Evolutionary conservation across 2,888 invertebrate genomes (phyloP).

Genomic region (Eledona agricola): DNA sequence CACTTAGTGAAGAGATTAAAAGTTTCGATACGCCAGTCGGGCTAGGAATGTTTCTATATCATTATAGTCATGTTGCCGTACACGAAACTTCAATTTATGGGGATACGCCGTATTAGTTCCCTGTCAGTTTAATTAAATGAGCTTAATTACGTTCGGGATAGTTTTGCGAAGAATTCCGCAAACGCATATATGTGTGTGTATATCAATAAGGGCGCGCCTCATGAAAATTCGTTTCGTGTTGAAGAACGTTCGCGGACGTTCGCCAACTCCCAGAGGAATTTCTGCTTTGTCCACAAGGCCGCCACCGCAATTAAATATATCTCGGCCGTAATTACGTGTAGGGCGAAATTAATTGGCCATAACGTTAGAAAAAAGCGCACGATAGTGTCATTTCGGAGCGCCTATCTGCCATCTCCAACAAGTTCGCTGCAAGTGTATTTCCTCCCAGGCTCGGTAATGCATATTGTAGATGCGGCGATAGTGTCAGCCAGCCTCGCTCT

Average conservation of each 20-base stretch:
- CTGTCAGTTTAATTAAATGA: slow-evolving; percentile 62
- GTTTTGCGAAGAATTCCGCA: slow-evolving; percentile 60
- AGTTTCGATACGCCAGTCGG: slow-evolving; percentile 47
- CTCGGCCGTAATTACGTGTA: slow-evolving; percentile 58
- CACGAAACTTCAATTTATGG: slow-evolving; percentile 62
- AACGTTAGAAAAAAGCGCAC: slow-evolving; percentile 34
- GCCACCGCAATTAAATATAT: slow-evolving; percentile 59
- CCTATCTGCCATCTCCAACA: slow-evolving; percentile 55
- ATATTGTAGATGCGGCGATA: slow-evolving; percentile 52
- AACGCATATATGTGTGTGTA: too few species aligned
- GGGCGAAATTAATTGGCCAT: slow-evolving; percentile 39
- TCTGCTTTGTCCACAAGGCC: slow-evolving; percentile 28
- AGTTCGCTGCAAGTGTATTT: slow-evolving; percentile 57
- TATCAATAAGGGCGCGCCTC: slow-evolving; percentile 50
- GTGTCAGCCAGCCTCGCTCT: slow-evolving; percentile 42
- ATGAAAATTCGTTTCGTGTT: too few species aligned
- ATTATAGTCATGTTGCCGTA: slow-evolving; percentile 53
- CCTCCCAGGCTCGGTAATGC: slow-evolving; percentile 56
- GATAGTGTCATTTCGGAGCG: slow-evolving; percentile 39
- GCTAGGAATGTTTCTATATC: slow-evolving; percentile 53
- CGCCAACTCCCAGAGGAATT: too few species aligned
- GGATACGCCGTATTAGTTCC: slow-evolving; percentile 59
- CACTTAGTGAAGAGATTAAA: slow-evolving; percentile 53
- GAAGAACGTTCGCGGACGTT: too few species aligned
- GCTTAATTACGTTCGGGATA: slow-evolving; percentile 61